Conservation (phyloP, 2,797 vertebrate species). For the Silurus aristotelis region DNA sequence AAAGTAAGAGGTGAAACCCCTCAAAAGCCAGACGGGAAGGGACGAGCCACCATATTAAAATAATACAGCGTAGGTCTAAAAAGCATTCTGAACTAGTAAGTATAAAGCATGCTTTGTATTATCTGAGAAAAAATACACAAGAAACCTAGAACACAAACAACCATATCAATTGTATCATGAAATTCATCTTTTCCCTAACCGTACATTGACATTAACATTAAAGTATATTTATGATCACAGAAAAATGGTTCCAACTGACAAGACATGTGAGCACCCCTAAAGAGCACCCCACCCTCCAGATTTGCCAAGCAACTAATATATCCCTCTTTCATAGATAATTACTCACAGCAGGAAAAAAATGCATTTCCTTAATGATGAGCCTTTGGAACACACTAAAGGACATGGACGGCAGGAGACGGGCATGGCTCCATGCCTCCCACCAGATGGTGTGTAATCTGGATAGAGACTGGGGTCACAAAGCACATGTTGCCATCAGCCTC, state of each 20-base stretch:
- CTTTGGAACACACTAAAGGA: conserved; percentile 59
- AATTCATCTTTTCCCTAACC: not conserved
- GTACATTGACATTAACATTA: not conserved
- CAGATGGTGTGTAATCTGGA: conserved; percentile 76
- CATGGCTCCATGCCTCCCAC: conserved; percentile 60
- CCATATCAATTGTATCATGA: not conserved
- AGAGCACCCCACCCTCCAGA: conserved; percentile 18
- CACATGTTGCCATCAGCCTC: conserved; percentile 38
- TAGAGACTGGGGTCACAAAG: conserved; percentile 57
- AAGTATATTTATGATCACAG: not conserved
- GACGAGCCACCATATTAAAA: conserved; percentile 42
- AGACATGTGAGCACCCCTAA: conserved; percentile 20
- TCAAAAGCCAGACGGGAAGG: conserved; percentile 60
- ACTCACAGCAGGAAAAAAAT: conserved; percentile 71
- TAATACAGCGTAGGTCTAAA: not conserved
- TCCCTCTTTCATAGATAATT: conserved; percentile 76
- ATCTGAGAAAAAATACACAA: not conserved
- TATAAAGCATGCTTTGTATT: not conserved
- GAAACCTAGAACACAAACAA: not conserved
- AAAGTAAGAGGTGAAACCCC: conserved; percentile 68
- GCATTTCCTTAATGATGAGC: conserved; percentile 70
- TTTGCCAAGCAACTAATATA: conserved; percentile 67
- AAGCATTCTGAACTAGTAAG: not conserved
- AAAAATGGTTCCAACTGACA: conserved; percentile 21
- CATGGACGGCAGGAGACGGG: conserved; percentile 37